These are phyloP conservation scores for Coregonus ussuriensis DNA, from an alignment of 2,797 vertebrate species.

Conservation along the genomic window DNA sequence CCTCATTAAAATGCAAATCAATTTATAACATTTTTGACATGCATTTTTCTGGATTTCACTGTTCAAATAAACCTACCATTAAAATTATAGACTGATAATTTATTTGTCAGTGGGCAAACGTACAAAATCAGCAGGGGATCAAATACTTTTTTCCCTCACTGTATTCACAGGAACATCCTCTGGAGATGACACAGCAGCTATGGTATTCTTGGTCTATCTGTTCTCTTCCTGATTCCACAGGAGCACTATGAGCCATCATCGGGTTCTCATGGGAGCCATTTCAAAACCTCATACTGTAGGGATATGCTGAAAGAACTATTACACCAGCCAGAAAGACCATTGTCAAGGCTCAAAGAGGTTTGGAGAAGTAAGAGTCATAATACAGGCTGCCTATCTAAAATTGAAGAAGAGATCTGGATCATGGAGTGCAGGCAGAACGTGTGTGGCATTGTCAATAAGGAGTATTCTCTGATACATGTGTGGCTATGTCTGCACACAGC, in stretches of 20 bases:
- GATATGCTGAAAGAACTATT: slow-evolving; percentile 12
- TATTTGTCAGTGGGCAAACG: no score
- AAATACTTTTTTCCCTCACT: no score
- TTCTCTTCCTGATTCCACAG: neutral
- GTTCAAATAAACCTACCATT: no score
- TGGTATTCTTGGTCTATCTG: neutral
- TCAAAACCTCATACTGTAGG: neutral
- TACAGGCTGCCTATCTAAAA: slow-evolving; percentile 27
- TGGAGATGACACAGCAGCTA: neutral
- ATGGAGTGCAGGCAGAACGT: slow-evolving; percentile 30
- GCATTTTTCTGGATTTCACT: no score
- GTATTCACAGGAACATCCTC: neutral
- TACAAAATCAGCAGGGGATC: no score
- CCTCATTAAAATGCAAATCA: no score
- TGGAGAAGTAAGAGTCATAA: neutral
- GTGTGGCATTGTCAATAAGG: slow-evolving; percentile 46
- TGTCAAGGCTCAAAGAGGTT: slow-evolving; percentile 30
- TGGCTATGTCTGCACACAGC: neutral
- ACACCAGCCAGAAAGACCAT: slow-evolving; percentile 11
- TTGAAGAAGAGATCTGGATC: slow-evolving; percentile 13
- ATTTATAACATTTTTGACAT: no score
- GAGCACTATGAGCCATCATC: neutral
- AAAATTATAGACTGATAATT: no score
- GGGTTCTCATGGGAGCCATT: slow-evolving; percentile 3
- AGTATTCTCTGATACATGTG: slow-evolving; percentile 18